Conservation (phyloP, 2,797 vertebrate species). For the Gymnothorax javanicus region DNA sequence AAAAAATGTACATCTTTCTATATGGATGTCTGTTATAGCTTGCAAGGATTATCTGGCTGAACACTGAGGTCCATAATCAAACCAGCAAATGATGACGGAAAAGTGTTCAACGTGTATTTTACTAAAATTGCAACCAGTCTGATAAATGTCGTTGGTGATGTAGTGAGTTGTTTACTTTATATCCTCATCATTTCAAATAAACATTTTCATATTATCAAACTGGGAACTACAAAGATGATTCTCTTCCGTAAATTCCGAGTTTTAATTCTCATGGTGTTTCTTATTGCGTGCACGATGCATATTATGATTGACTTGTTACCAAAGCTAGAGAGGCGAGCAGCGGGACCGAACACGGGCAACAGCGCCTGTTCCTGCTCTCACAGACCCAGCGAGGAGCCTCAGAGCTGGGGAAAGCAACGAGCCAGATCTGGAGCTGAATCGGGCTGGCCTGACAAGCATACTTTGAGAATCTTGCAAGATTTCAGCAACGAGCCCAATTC, state of each 20-base stretch:
- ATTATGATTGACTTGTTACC: slow-evolving; percentile 93
- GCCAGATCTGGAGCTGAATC: slow-evolving; percentile 66
- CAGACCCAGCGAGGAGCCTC: slow-evolving; percentile 73
- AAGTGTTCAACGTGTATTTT: slow-evolving; percentile 68
- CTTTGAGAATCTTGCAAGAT: slow-evolving; percentile 91
- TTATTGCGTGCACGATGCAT: slow-evolving; percentile 92
- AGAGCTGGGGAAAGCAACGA: slow-evolving; percentile 78
- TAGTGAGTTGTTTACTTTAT: slow-evolving; percentile 76
- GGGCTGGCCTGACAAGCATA: slow-evolving; percentile 91
- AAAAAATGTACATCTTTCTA: slow-evolving; percentile 17
- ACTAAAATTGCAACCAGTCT: slow-evolving; percentile 72
- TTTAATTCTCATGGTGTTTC: slow-evolving; percentile 88
- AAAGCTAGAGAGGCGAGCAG: slow-evolving; percentile 80
- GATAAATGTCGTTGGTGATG: slow-evolving; percentile 75
- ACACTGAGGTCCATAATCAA: slow-evolving; percentile 69
- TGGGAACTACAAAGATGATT: slow-evolving; percentile 86
- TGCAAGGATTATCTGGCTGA: slow-evolving; percentile 47
- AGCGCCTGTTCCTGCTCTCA: slow-evolving; percentile 86
- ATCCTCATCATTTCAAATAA: slow-evolving; percentile 74
- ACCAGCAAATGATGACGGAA: slow-evolving; percentile 73
- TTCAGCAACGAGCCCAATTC: slow-evolving; percentile 92
- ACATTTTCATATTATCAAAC: slow-evolving; percentile 68
- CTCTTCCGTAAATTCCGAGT: slow-evolving; percentile 90
- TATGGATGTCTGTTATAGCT: slow-evolving; percentile 49
- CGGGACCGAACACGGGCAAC: slow-evolving; percentile 64